phyloP scores from a whole-genome alignment of 2,888 invertebrate genomes.

The Loripinus fragilis region DNA sequence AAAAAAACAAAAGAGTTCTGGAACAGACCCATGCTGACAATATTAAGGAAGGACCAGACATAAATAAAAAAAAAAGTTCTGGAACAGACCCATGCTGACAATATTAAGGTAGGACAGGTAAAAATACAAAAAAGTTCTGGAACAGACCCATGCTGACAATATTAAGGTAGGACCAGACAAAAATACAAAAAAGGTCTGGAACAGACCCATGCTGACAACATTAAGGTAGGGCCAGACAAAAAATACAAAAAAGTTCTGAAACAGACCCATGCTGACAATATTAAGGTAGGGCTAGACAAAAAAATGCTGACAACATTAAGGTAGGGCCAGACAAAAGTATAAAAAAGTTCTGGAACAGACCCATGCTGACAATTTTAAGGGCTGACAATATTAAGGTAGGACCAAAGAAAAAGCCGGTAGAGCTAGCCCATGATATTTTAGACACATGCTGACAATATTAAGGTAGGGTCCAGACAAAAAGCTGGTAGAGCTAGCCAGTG shows the following conservation, averaged over 20 bases:
- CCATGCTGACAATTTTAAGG: too few species aligned
- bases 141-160: conserved; percentile 69
- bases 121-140: conserved; percentile 64
- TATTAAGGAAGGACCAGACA: too few species aligned
- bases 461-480: too few species aligned
- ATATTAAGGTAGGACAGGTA: conserved; percentile 70
- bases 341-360: too few species aligned
- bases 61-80: conserved; percentile 62
- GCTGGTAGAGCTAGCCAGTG: too few species aligned
- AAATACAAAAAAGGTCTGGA: conserved; percentile 67
- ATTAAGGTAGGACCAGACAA: conserved; percentile 60
- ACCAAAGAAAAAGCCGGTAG: too few species aligned
- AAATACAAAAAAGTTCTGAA: conserved; percentile 67
- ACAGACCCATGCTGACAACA: conserved; percentile 67
- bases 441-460: too few species aligned
- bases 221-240: conserved; percentile 56
- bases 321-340: too few species aligned
- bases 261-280: conserved; percentile 67
- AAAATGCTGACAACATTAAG: too few species aligned
- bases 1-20: neutral
- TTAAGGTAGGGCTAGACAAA: conserved; percentile 54
- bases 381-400: too few species aligned
- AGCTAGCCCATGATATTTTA: conserved; percentile 59
- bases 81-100: conserved; percentile 68
- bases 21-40: neutral